Conservation (phyloP, 2,113 vertebrate species). For the Sphaerodactylus townsendi region DNA sequence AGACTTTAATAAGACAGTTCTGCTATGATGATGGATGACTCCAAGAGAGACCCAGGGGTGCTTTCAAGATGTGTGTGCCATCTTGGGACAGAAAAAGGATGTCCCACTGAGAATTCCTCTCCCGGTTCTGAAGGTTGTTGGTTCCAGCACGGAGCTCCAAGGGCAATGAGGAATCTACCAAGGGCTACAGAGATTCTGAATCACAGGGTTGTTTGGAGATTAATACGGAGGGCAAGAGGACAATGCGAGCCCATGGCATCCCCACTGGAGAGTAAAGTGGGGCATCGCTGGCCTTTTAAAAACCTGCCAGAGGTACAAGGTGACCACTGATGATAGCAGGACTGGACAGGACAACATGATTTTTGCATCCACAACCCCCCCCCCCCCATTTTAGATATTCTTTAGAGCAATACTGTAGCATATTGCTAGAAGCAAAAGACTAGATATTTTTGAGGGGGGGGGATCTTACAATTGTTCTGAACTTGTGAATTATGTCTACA, state of each 20-base stretch:
- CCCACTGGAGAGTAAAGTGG: not conserved
- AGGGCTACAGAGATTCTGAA: not conserved
- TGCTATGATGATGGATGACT: not conserved
- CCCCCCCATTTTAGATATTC: not conserved
- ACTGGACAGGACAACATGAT: not conserved
- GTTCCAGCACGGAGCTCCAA: not conserved
- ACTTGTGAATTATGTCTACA: not conserved
- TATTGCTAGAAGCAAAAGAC: not conserved
- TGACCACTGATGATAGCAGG: not conserved
- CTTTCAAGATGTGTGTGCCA: not conserved
- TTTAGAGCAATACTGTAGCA: not conserved
- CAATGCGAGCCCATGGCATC: not conserved
- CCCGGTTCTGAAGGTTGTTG: not conserved
- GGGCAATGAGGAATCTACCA: not conserved
- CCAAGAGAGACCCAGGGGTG: not conserved
- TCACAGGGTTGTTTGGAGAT: too few species aligned
- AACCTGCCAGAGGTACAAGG: too few species aligned
- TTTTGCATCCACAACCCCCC: not conserved
- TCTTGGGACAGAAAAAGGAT: not conserved
- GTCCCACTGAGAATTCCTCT: too few species aligned
- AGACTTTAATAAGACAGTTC: not conserved
- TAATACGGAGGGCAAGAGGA: too few species aligned
- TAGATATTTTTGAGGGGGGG: not conserved
- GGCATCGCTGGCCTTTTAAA: too few species aligned
- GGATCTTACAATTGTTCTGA: not conserved